Percentiles rank a stretch among this genome's conserved stretches.
Evolutionary conservation across 2,888 invertebrate genomes (phyloP).

Genomic region (Pristionchus fissidentatus): DNA sequence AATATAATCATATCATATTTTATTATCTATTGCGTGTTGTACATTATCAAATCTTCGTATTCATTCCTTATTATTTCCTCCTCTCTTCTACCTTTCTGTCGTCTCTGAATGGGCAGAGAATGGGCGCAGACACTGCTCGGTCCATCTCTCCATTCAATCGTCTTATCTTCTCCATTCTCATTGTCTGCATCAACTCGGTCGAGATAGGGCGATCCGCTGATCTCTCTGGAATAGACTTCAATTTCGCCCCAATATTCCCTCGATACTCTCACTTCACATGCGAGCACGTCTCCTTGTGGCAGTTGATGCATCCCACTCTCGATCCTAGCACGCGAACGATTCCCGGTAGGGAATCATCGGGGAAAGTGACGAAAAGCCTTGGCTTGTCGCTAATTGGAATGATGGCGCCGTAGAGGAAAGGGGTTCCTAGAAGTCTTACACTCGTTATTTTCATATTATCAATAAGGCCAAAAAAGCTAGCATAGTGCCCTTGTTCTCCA

Average conservation of each 20-base stretch:
- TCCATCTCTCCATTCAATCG: background rate
- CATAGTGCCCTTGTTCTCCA: too few species aligned
- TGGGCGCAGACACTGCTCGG: background rate
- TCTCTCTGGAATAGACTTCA: background rate
- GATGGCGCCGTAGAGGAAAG: background rate
- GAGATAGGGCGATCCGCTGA: background rate
- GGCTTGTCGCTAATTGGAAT: background rate
- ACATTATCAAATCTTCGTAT: too few species aligned
- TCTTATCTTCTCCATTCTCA: background rate
- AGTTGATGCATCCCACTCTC: background rate
- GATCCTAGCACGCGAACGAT: background rate
- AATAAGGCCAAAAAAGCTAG: too few species aligned
- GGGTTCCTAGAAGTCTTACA: background rate
- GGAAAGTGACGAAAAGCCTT: background rate
- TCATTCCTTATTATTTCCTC: background rate
- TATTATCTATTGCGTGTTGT: too few species aligned
- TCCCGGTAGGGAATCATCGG: background rate
- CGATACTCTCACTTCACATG: background rate
- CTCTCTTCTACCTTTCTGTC: background rate
- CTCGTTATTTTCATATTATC: background rate
- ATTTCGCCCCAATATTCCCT: background rate
- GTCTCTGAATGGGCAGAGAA: background rate
- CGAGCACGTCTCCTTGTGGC: constrained; percentile 1
- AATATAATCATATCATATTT: too few species aligned
- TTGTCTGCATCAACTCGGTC: background rate